Conservation (phyloP, 1,140 invertebrate genomes). For the Oryctes rhinoceros region DNA sequence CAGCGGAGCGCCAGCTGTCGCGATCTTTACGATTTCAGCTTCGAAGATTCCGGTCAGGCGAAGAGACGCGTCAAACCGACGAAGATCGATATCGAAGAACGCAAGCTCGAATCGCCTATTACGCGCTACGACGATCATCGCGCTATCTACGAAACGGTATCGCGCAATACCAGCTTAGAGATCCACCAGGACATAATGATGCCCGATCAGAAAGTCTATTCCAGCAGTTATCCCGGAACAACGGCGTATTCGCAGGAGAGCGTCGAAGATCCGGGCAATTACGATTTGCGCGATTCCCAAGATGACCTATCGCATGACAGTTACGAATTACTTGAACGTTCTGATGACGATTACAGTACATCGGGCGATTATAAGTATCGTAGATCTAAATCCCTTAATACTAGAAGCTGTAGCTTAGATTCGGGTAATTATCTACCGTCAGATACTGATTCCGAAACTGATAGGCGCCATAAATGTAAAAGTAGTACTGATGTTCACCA, state of each 20-base stretch:
- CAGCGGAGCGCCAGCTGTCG: conserved; percentile 81
- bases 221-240: conserved; percentile 84
- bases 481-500: conserved; percentile 67
- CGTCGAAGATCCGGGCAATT: conserved; percentile 67
- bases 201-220: conserved; percentile 73
- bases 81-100: conserved; percentile 58
- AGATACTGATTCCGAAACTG: conserved; percentile 70
- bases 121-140: conserved; percentile 78
- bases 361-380: conserved; percentile 54
- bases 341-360: conserved; percentile 68
- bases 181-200: conserved; percentile 66
- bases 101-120: conserved; percentile 74
- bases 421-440: conserved; percentile 73
- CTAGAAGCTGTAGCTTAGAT: conserved; percentile 72
- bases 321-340: conserved; percentile 83
- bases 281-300: conserved; percentile 74
- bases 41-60: conserved; percentile 72
- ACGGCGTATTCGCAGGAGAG: conserved; percentile 71
- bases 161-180: conserved; percentile 69
- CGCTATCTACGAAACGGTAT: conserved; percentile 66
- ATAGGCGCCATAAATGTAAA: conserved; percentile 67
- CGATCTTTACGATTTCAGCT: conserved; percentile 77
- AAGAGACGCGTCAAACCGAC: conserved; percentile 62
- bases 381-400: conserved; percentile 51
- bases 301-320: conserved; percentile 90